phyloP scores from a whole-genome alignment of 1,140 invertebrate species.

The Ladona fulva region DNA sequence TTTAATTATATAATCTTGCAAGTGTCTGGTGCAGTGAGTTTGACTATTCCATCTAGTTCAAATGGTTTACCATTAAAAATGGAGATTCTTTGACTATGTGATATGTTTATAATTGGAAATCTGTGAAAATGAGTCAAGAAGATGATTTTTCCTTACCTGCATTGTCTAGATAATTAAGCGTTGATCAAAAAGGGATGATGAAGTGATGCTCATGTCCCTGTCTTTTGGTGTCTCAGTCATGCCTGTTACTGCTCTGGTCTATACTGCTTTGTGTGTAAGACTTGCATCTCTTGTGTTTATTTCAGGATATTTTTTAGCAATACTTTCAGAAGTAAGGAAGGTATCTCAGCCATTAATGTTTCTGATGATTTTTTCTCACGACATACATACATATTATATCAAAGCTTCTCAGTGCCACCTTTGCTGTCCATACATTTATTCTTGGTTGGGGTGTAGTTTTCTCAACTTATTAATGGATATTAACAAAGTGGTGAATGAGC shows the following conservation, averaged over 20 bases:
- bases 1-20: too few species aligned
- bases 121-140: background rate
- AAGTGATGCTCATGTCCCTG: background rate
- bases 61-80: background rate
- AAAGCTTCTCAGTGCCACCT: background rate
- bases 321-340: background rate
- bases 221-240: background rate
- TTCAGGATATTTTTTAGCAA: background rate
- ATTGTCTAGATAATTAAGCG: background rate
- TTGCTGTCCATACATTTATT: background rate
- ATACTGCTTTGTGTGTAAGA: background rate
- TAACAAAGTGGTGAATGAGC: background rate
- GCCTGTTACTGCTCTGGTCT: background rate
- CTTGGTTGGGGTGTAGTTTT: background rate
- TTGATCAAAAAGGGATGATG: background rate
- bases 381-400: background rate
- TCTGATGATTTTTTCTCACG: background rate
- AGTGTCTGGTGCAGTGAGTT: too few species aligned
- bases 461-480: conserved; percentile 3
- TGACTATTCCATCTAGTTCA: background rate
- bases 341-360: background rate
- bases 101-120: background rate
- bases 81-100: background rate
- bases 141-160: background rate
- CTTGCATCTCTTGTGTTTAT: background rate